phyloP scores from a whole-genome alignment of 1,140 invertebrate species.

The Lasioglossum albipes region DNA sequence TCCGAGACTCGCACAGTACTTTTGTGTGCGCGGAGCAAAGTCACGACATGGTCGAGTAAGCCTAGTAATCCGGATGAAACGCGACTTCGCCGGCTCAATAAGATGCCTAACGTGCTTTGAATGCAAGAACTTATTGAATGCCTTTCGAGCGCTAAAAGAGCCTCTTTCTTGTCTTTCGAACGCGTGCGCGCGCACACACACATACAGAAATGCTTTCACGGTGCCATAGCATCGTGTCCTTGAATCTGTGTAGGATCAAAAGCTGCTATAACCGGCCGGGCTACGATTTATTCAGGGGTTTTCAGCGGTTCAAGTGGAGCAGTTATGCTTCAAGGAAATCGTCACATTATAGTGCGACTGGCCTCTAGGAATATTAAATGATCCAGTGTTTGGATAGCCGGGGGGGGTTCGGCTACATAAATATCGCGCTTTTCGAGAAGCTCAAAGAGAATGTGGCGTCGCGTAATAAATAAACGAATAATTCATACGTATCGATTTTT shows the following conservation, averaged over 20 bases:
- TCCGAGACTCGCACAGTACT: not conserved
- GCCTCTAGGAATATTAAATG: not conserved
- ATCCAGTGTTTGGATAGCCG: not conserved
- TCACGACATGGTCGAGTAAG: conserved; percentile 31
- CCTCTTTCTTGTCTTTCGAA: not conserved
- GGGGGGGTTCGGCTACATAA: not conserved
- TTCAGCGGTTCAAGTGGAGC: not conserved
- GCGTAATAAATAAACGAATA: no score
- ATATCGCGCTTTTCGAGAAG: not conserved
- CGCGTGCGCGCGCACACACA: not conserved
- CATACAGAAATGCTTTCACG: not conserved
- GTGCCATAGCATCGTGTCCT: not conserved
- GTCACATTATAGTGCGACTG: not conserved
- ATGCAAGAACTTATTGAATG: conserved; percentile 10
- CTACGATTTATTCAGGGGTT: not conserved
- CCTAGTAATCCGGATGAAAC: conserved; percentile 41
- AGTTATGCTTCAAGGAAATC: not conserved
- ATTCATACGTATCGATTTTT: no score
- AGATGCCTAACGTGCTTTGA: conserved; percentile 40
- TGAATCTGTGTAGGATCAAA: conserved; percentile 2
- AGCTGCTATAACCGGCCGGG: not conserved
- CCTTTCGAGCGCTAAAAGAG: not conserved
- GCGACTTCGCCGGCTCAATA: conserved; percentile 49
- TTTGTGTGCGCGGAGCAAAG: conserved; percentile 27
- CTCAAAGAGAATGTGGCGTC: not conserved